These are phyloP conservation scores for Gymnothorax javanicus DNA, from an alignment of 2,797 vertebrate species.

Conservation along the genomic window DNA sequence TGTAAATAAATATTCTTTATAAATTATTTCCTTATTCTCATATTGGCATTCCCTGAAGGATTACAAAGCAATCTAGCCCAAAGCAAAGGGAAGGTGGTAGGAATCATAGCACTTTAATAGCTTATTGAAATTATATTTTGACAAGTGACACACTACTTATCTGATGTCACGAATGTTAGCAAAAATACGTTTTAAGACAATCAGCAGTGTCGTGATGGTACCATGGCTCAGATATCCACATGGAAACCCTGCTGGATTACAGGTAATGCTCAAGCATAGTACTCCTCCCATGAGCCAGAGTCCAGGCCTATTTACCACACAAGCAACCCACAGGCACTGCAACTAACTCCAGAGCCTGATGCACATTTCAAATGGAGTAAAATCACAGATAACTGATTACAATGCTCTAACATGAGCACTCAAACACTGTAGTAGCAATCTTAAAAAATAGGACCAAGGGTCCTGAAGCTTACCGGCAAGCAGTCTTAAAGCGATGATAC, in stretches of 20 bases:
- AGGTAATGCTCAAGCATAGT: not conserved
- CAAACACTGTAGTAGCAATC: too few species aligned
- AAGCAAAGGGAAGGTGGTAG: not conserved
- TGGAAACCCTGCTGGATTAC: not conserved
- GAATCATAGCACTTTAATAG: not conserved
- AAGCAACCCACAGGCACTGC: not conserved
- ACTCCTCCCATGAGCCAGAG: not conserved
- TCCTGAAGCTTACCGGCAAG: too few species aligned
- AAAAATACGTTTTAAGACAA: not conserved
- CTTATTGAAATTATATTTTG: not conserved
- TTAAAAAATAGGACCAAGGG: too few species aligned
- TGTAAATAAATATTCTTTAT: not conserved
- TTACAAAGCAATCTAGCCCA: not conserved
- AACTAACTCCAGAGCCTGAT: not conserved
- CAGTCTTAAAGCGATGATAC: too few species aligned
- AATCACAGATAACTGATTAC: too few species aligned
- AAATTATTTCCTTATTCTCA: not conserved
- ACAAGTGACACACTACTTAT: not conserved
- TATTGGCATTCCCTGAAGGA: not conserved
- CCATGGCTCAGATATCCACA: not conserved
- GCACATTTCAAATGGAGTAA: not conserved
- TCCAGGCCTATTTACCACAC: not conserved
- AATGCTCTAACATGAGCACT: too few species aligned
- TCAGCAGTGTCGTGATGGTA: not conserved
- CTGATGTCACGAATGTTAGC: not conserved